These are phyloP conservation scores for Orchesellides sinensis DNA, from an alignment of 2,888 invertebrate species.

Conservation along the genomic window DNA sequence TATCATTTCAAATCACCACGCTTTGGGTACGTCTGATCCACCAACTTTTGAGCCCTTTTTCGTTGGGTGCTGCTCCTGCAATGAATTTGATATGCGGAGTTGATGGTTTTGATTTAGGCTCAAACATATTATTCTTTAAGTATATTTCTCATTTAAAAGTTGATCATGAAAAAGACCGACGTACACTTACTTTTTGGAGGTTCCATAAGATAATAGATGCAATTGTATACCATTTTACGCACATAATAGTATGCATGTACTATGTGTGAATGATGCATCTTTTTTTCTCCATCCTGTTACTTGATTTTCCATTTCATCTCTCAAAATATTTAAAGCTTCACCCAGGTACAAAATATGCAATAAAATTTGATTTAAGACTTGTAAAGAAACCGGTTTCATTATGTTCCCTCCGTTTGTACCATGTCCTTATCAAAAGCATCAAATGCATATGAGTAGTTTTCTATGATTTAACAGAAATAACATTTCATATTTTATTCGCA, in stretches of 20 bases:
- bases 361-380: slow-evolving; percentile 68
- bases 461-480: no score
- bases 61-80: slow-evolving; percentile 5
- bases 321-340: slow-evolving; percentile 56
- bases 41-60: slow-evolving; percentile 10
- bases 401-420: not conserved
- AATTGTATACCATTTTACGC: no score
- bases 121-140: slow-evolving; percentile 11
- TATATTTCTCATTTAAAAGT: slow-evolving; percentile 6
- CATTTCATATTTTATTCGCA: no score
- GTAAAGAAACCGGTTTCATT: slow-evolving; percentile 57
- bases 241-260: not conserved
- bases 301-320: slow-evolving; percentile 1
- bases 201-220: no score
- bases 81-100: not conserved
- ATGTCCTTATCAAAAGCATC: not conserved
- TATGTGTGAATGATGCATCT: not conserved
- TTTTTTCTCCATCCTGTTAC: not conserved
- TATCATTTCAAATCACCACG: not conserved
- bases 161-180: not conserved
- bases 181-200: slow-evolving; percentile 34
- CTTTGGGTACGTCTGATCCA: not conserved
- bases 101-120: not conserved
- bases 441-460: not conserved
- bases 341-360: slow-evolving; percentile 56